These are phyloP conservation scores for Macrosteles quadrilineatus DNA, from an alignment of 1,140 invertebrate genomes.

Conservation along the genomic window DNA sequence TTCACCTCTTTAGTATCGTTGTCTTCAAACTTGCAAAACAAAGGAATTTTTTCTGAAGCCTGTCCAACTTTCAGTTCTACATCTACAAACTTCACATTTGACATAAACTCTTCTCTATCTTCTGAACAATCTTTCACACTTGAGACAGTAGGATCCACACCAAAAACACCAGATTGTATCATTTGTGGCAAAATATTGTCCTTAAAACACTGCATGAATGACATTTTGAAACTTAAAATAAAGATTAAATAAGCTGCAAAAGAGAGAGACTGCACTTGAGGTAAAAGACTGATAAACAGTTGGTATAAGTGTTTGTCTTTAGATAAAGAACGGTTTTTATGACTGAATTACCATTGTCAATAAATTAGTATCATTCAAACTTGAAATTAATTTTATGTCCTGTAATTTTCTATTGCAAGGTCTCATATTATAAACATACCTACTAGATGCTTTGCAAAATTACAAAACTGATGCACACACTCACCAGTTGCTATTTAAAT, in stretches of 20 bases:
- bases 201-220: no score
- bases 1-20: neutral
- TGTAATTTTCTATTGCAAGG: no score
- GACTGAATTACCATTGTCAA: no score
- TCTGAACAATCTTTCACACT: neutral
- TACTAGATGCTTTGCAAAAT: no score
- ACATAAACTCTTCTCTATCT: neutral
- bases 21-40: slow-evolving; percentile 6
- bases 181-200: no score
- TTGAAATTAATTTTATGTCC: no score
- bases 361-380: no score
- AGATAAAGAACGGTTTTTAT: slow-evolving; percentile 57
- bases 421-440: no score
- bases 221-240: neutral
- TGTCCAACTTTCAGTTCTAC: neutral
- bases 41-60: neutral
- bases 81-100: neutral
- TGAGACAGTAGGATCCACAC: no score
- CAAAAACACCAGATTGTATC: no score
- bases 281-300: slow-evolving; percentile 1
- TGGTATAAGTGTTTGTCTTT: neutral
- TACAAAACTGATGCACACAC: no score
- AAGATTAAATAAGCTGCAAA: neutral
- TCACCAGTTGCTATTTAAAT: no score
- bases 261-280: neutral